phyloP scores from a whole-genome alignment of 1,140 invertebrate species.

The Pachyrhynchus sulphureomaculatus region DNA sequence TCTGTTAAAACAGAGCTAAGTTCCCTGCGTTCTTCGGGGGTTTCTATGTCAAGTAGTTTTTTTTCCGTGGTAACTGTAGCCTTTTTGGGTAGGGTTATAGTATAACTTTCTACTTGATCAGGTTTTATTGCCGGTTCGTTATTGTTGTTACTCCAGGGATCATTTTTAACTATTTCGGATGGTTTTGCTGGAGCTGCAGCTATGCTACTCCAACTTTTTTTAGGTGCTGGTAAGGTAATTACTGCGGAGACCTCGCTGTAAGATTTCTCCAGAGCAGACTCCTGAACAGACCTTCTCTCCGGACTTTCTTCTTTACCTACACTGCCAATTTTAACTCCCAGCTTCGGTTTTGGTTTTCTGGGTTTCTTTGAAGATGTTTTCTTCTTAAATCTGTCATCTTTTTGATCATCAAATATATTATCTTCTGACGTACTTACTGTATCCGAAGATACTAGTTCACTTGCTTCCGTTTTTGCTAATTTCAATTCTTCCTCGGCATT shows the following conservation, averaged over 20 bases:
- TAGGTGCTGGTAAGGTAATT: slow-evolving; percentile 32
- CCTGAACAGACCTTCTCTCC: slow-evolving; percentile 14
- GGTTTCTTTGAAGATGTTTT: slow-evolving; percentile 30
- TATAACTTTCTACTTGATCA: slow-evolving; percentile 33
- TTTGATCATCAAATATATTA: slow-evolving; percentile 22
- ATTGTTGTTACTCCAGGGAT: slow-evolving; percentile 20
- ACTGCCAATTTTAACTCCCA: slow-evolving; percentile 45
- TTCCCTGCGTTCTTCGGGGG: slow-evolving; percentile 23
- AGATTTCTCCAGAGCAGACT: neutral
- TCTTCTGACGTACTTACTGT: slow-evolving; percentile 40
- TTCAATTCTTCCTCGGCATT: no score
- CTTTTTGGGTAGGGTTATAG: slow-evolving; percentile 33
- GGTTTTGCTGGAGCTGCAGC: slow-evolving; percentile 33
- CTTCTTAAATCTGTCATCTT: slow-evolving; percentile 27
- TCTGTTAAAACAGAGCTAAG: neutral
- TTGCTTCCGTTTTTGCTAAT: neutral
- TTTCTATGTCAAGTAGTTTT: slow-evolving; percentile 37
- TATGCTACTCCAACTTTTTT: slow-evolving; percentile 43
- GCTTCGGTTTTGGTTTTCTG: slow-evolving; percentile 47
- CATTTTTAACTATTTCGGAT: slow-evolving; percentile 6
- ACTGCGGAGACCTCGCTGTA: slow-evolving; percentile 5
- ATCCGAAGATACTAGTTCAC: slow-evolving; percentile 10
- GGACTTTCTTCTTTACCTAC: slow-evolving; percentile 28
- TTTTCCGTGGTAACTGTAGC: slow-evolving; percentile 21
- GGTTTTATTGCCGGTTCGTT: slow-evolving; percentile 18